phyloP scores from a whole-genome alignment of 2,797 vertebrate species.

The Sebastes itinus region DNA sequence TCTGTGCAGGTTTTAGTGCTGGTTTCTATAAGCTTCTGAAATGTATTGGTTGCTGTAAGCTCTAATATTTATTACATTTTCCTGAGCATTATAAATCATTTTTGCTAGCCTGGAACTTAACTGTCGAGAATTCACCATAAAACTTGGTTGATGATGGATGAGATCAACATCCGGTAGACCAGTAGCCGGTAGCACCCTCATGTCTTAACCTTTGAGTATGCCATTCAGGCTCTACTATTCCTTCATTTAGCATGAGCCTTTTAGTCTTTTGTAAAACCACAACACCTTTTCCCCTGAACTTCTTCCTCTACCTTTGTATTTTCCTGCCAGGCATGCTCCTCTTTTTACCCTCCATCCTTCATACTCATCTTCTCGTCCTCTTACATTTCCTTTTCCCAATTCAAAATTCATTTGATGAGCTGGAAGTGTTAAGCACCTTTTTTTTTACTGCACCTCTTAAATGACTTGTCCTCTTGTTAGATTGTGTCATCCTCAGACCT shows the following conservation, averaged over 20 bases:
- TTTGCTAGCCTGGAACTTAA: neutral
- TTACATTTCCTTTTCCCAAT: neutral
- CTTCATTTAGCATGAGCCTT: neutral
- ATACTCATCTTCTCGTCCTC: neutral
- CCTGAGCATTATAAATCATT: constrained; percentile 10
- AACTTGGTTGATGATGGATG: constrained; percentile 1
- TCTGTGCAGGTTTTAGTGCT: neutral
- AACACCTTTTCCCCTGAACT: neutral
- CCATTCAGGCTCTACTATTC: neutral
- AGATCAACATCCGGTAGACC: neutral
- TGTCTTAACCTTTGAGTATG: neutral
- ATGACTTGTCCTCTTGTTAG: neutral
- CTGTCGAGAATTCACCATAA: constrained; percentile 4
- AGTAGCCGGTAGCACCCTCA: neutral
- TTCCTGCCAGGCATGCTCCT: neutral
- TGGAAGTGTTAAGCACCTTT: neutral
- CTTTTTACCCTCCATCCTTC: neutral
- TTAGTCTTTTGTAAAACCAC: neutral
- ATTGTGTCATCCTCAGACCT: constrained; percentile 1
- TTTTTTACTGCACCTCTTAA: neutral
- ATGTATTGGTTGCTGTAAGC: constrained; percentile 11
- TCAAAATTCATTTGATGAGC: neutral
- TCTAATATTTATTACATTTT: constrained; percentile 28
- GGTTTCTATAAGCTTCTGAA: neutral
- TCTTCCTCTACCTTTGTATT: neutral